Percentiles rank a stretch among this genome's conserved stretches.
Conservation (phyloP, 1,140 invertebrate genomes). For the Bathynomus jamesi region DNA sequence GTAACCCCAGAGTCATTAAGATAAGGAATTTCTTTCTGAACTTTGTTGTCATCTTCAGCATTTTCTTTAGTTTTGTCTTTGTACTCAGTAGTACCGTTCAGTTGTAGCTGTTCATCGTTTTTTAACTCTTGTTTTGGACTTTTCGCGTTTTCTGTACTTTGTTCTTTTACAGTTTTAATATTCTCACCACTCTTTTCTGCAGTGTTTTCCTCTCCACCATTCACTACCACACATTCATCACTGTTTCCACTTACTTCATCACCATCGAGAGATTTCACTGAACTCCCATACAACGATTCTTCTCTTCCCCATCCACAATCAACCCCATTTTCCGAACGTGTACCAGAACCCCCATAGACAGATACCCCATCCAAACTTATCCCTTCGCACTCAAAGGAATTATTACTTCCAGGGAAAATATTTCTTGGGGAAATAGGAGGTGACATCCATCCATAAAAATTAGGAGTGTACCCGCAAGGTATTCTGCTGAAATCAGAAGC, state of each 20-base stretch:
- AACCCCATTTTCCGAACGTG: neutral
- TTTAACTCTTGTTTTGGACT: neutral
- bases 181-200: neutral
- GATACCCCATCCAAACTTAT: neutral
- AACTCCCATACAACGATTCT: neutral
- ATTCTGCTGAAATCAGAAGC: neutral
- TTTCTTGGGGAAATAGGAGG: neutral
- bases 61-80: neutral
- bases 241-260: neutral
- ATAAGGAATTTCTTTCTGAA: too few species aligned
- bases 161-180: neutral
- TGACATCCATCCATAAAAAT: neutral
- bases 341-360: neutral
- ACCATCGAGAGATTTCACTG: neutral
- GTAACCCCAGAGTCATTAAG: neutral
- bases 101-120: too few species aligned
- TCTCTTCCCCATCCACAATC: neutral
- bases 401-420: neutral
- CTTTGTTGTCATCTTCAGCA: neutral
- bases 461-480: neutral
- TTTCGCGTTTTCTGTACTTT: neutral
- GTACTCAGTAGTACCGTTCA: neutral
- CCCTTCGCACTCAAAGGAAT: neutral
- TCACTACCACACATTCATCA: neutral
- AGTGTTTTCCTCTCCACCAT: too few species aligned